Base-by-base conservation (phyloP, 1,140 invertebrate species). In the Zaprionus taronus region DNA sequence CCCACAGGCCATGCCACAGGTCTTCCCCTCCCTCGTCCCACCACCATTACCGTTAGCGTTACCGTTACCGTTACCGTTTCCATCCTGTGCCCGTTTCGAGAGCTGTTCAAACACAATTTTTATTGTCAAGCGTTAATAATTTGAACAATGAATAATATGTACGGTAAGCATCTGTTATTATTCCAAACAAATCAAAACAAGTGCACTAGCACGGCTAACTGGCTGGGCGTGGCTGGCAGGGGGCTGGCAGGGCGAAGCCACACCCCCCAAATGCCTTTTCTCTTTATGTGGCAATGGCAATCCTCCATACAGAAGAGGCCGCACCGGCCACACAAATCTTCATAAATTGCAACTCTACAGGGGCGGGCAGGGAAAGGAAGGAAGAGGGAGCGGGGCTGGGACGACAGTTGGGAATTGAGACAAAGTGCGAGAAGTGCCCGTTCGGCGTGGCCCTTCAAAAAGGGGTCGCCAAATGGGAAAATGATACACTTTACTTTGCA, bases 171-270 rank as follows among this genome's bases (percentile, higher is more conserved):
- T 92, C 91, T 92, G 91, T 90, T 92, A 91, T 91, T 92, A 92
- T 92, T 92, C 91, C 91, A 92, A 92, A 92, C 91, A 92, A 92
- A 92, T 92, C 91, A 92, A 92, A 92, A 92, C 91, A 92, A 92
- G 91, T 92, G 91, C 91, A 83, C 60, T 80, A 67, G 77, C 81
- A 63, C 71, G 71, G 51, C 38, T 71, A 84, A 84, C 41, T 69
- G 66, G 31, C 53, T 62, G 81, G 81, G 81, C 78, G 81, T 61
- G 78, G 41, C 41, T 9, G 41, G 2, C 38, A 15, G 15, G 14
- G 38, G n/a, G n/a, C n/a, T n/a, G n/a, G 14, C 38, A 20, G 20
- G 20, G 38, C n/a, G n/a, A 3, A 1, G 64, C 64, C 49, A 49
- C 22, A 20, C 55, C 20, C 20, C 38, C 20, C 22, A 17, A 17